A percentile compares a stretch with the other conserved stretches of the same genome.
These are phyloP conservation scores for Drosophila villosipedis DNA, from an alignment of 2,888 invertebrate species.

Conservation along the genomic window DNA sequence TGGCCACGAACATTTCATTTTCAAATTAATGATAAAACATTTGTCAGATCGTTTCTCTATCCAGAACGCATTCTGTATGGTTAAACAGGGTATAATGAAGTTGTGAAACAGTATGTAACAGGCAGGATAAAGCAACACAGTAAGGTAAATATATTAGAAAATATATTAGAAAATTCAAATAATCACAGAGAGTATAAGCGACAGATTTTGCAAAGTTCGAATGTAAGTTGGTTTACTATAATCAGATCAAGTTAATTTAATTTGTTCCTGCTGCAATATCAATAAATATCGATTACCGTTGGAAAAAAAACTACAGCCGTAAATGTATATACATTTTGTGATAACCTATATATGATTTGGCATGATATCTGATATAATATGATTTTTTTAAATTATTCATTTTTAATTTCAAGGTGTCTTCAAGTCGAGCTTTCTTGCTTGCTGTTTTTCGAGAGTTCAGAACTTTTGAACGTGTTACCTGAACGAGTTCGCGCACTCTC, in stretches of 20 bases:
- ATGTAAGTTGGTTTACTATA: too few relatives aligned
- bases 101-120: background rate
- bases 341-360: background rate
- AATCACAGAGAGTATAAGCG: background rate
- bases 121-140: fast-evolving
- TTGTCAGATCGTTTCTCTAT: slow-evolving; percentile 40
- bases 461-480: slow-evolving; percentile 5
- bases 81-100: background rate
- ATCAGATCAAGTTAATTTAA: background rate
- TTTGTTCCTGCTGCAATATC: background rate
- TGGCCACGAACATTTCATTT: slow-evolving; percentile 63
- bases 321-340: background rate
- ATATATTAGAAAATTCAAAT: background rate
- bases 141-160: background rate
- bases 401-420: background rate
- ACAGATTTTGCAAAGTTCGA: too few relatives aligned
- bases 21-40: slow-evolving; percentile 66
- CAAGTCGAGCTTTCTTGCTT: background rate
- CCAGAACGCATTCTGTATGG: background rate
- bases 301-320: background rate
- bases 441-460: slow-evolving; percentile 3
- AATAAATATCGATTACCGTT: background rate
- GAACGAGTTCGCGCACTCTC: background rate
- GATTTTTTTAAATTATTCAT: background rate
- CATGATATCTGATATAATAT: background rate